phyloP scores from a whole-genome alignment of 2,888 invertebrate species.

The Leucophenga maculata region DNA sequence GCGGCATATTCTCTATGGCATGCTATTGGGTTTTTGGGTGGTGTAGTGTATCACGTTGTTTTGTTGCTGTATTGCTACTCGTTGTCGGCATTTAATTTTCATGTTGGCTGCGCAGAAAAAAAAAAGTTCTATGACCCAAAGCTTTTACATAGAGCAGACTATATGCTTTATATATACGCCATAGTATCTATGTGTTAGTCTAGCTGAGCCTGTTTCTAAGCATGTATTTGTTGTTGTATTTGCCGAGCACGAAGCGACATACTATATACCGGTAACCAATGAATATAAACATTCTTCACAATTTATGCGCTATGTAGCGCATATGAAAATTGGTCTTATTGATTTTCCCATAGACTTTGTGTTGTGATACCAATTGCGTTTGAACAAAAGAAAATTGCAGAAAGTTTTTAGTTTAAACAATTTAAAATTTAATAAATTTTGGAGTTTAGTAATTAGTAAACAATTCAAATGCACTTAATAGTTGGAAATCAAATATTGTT shows the following conservation, averaged over 20 bases:
- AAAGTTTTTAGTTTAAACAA: no score
- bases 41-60: slow-evolving; percentile 23
- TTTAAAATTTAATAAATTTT: no score
- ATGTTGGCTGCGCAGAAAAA: slow-evolving; percentile 12
- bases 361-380: no score
- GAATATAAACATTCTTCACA: slow-evolving; percentile 42
- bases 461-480: no score
- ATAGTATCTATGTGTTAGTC: background rate
- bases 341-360: background rate
- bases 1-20: background rate
- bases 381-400: background rate
- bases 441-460: no score
- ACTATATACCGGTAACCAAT: slow-evolving; percentile 54
- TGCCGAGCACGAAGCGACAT: slow-evolving; percentile 18
- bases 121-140: slow-evolving; percentile 68
- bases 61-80: slow-evolving; percentile 7
- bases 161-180: no score
- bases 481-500: no score
- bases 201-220: background rate
- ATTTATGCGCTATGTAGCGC: no score
- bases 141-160: slow-evolving; percentile 34
- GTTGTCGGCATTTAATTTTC: background rate
- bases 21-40: slow-evolving; percentile 6
- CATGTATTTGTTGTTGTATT: slow-evolving; percentile 7
- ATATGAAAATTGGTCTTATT: background rate